Percentiles rank a stretch among this genome's conserved stretches.
phyloP scores from a whole-genome alignment of 2,888 invertebrate species.

The Ectemnius lituratus region DNA sequence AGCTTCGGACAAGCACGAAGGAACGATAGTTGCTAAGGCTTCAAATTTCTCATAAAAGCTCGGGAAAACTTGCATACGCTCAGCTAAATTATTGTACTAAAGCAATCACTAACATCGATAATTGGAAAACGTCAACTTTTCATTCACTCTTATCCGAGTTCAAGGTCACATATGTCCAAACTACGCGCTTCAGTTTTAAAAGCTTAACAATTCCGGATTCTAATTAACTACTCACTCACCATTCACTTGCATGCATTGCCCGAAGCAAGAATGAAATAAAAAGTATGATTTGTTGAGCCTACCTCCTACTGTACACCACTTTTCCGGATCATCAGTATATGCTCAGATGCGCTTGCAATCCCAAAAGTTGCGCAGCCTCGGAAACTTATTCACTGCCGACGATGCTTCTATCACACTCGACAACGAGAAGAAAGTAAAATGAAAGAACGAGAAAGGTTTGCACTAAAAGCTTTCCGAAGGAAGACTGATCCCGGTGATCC shows the following conservation, averaged over 20 bases:
- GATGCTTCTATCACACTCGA: neutral
- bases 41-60: neutral
- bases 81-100: too few relatives aligned
- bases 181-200: too few relatives aligned
- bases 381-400: conserved; percentile 17
- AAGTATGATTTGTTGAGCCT: conserved; percentile 10
- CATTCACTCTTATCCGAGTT: too few relatives aligned
- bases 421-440: neutral
- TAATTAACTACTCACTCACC: too few relatives aligned
- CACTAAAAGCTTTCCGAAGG: conserved; percentile 18
- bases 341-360: conserved; percentile 10
- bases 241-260: too few relatives aligned
- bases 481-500: conserved; percentile 20
- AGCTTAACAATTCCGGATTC: too few relatives aligned
- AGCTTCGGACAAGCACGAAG: neutral
- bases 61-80: too few relatives aligned
- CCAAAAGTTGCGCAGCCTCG: neutral
- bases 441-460: neutral
- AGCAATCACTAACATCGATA: too few relatives aligned
- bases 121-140: too few relatives aligned
- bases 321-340: conserved; percentile 34
- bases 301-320: conserved; percentile 32
- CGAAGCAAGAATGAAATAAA: neutral
- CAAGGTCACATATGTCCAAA: too few relatives aligned
- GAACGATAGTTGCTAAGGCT: neutral